Base-by-base conservation (phyloP, 2,113 vertebrate species). In the Willisornis vidua region DNA sequence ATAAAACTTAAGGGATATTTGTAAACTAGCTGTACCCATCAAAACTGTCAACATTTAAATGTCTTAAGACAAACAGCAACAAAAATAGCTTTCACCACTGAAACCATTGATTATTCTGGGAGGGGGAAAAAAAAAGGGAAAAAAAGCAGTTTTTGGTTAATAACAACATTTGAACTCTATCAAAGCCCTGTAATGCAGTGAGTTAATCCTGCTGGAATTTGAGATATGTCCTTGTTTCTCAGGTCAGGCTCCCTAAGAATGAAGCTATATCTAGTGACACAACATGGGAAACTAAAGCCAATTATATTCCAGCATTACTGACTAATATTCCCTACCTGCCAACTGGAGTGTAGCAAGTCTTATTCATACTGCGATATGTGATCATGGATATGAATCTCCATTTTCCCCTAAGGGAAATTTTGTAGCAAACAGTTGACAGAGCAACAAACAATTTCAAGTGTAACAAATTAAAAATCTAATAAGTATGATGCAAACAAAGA, bases 381-480 rank as follows among this genome's bases (percentile, higher is more conserved):
- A 88, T 90, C 68, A 35, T 15, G 74, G 62, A 66, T 55, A 82
- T 16, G 77, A 96, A 97, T 93, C 68, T 96, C 82, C 14, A 3
- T 94, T 96, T 96, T 83, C 82, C 92, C 97, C 89, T 41, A 12
- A 78, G 93, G 94, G 94, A 98, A 96, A 94, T 93, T 57, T 83
- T 79, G 63, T 59, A 87, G 90, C 77, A 90, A 97, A 93, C 57
- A 85, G 73, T 81, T 89, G 91, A 96, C 79, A 93, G 85, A 96
- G 63, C 59, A 88, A 78, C 90, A 87, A 73, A 43, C 35, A 93
- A 74, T 79, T 94, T 85, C 65, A 26, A 86, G 95, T 89, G 26
- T 14, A 95, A 86, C 59, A 92, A 96, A 92, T 91, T 75, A 97
- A 96, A 96, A 96, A 88, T 58, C 77, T 92, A 96, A 95, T 97